Evolutionary conservation across 2,113 vertebrate species (phyloP).

Genomic region (Mobula birostris): DNA sequence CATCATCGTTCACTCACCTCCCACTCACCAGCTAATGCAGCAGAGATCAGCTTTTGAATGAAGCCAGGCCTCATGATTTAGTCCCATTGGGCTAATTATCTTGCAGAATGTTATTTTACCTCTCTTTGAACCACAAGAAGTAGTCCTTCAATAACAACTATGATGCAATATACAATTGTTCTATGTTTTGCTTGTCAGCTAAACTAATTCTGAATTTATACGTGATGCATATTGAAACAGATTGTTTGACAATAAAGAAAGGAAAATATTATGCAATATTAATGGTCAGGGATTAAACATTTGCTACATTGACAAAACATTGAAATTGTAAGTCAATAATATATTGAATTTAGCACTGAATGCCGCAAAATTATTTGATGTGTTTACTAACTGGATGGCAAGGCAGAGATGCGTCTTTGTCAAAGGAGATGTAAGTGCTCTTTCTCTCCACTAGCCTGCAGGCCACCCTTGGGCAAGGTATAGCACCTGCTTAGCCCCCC

Average conservation of each 20-base stretch:
- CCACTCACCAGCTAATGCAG: constrained; percentile 21
- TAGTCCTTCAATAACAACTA: neutral
- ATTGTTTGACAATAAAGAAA: neutral
- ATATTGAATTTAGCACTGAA: neutral
- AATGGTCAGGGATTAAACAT: neutral
- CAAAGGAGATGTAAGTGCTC: too few species aligned
- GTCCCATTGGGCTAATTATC: constrained; percentile 29
- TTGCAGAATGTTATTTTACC: neutral
- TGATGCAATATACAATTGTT: neutral
- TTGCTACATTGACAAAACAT: constrained; percentile 18
- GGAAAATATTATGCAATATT: neutral
- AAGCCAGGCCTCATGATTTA: neutral
- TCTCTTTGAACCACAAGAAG: constrained; percentile 19
- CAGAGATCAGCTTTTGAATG: constrained; percentile 16
- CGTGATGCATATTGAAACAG: neutral
- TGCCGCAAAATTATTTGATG: constrained; percentile 5
- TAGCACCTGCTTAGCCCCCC: too few species aligned
- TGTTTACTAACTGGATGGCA: too few species aligned
- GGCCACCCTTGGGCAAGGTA: too few species aligned
- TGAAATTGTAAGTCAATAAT: constrained; percentile 7
- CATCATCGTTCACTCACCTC: constrained; percentile 11
- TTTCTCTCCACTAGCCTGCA: too few species aligned
- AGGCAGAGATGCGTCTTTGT: too few species aligned
- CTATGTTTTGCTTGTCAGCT: neutral
- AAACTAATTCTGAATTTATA: neutral